phyloP scores from a whole-genome alignment of 1,140 invertebrate species.

The Trichonephila inaurata region DNA sequence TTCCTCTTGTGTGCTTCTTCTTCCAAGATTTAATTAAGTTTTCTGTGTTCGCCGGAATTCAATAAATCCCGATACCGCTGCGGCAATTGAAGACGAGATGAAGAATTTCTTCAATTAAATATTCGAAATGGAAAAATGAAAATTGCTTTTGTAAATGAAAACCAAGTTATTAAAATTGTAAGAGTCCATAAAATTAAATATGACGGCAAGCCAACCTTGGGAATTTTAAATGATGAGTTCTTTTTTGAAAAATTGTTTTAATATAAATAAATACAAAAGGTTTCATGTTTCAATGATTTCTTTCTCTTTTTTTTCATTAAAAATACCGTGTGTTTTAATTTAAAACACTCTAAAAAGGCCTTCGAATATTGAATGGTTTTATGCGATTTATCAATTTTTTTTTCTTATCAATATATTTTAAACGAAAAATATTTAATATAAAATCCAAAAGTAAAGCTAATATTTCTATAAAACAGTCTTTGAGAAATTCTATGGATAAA shows the following conservation, averaged over 20 bases:
- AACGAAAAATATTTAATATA: no score
- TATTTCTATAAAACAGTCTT: no score
- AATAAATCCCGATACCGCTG: conserved; percentile 16
- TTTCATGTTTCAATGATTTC: no score
- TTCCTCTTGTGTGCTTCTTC: neutral
- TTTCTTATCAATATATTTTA: no score
- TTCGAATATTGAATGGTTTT: no score
- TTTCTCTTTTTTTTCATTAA: no score
- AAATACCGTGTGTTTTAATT: no score
- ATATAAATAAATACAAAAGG: no score
- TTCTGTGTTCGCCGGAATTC: conserved; percentile 24
- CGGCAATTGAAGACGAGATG: conserved; percentile 11
- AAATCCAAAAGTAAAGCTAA: no score
- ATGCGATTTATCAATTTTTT: no score
- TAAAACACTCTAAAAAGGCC: no score
- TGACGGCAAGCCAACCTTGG: neutral
- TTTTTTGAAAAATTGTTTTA: neutral
- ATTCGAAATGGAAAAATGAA: conserved; percentile 39
- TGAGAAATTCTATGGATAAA: no score
- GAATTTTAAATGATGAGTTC: neutral
- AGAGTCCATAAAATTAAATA: neutral
- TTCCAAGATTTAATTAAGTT: conserved; percentile 44
- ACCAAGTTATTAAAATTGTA: conserved; percentile 36
- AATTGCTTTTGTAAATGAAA: conserved; percentile 44
- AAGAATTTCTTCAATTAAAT: conserved; percentile 53